Conservation (phyloP, 2,888 invertebrate species). For the Noctua pronuba region DNA sequence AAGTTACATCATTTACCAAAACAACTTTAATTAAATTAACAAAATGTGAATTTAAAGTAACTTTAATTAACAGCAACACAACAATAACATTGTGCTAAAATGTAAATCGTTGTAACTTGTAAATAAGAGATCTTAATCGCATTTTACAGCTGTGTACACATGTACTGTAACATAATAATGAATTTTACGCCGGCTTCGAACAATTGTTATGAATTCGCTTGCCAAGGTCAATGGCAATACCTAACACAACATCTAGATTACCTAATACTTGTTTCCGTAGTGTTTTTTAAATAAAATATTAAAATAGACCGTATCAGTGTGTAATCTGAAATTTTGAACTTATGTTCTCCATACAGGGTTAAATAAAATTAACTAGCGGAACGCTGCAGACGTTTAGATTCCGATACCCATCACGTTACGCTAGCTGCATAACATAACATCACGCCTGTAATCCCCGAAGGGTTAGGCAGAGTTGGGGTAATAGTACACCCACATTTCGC, state of each 20-base stretch:
- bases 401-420: neutral
- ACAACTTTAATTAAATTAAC: conserved; percentile 72
- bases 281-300: conserved; percentile 4
- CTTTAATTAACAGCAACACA: conserved; percentile 71
- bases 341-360: neutral
- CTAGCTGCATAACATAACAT: neutral
- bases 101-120: conserved; percentile 71
- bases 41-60: conserved; percentile 71
- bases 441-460: neutral
- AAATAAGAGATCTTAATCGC: conserved; percentile 78
- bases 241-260: conserved; percentile 61
- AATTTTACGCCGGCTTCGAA: conserved; percentile 77
- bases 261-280: conserved; percentile 37
- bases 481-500: neutral
- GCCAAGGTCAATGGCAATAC: conserved; percentile 71
- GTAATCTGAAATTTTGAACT: neutral
- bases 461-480: neutral
- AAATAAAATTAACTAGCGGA: neutral
- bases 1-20: conserved; percentile 69
- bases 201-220: conserved; percentile 75
- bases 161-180: conserved; percentile 70
- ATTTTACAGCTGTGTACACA: conserved; percentile 72
- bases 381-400: neutral
- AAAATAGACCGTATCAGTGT: neutral
- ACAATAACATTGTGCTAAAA: conserved; percentile 74